Conservation (phyloP, 2,888 invertebrate species). For the Scaptomyza tumidula region DNA sequence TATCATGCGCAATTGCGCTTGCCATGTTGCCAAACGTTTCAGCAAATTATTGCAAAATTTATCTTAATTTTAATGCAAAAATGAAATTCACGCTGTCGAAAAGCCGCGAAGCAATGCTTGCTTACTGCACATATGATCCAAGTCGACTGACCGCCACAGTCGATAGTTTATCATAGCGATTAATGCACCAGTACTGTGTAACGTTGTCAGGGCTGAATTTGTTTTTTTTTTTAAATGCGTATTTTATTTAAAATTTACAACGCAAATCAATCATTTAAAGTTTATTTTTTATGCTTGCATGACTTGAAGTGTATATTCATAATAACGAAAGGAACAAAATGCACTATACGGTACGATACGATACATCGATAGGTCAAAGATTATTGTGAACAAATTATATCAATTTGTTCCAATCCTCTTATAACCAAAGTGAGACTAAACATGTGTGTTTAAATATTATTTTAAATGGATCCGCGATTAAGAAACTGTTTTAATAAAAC, state of each 20-base stretch:
- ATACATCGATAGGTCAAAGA: not conserved
- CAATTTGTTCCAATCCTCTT: not conserved
- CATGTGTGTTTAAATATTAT: not conserved
- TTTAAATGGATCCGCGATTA: no score
- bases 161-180: slow-evolving; percentile 1
- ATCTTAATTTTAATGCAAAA: slow-evolving; percentile 17
- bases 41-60: slow-evolving; percentile 6
- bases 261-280: no score
- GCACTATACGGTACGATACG: not conserved
- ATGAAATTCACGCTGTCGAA: slow-evolving; percentile 48
- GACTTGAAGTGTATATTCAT: not conserved
- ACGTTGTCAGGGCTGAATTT: no score
- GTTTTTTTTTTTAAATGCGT: no score
- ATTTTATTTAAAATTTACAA: no score
- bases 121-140: slow-evolving; percentile 24
- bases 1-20: slow-evolving; percentile 86
- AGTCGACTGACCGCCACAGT: slow-evolving; percentile 41
- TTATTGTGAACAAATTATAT: not conserved
- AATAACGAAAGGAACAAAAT: not conserved
- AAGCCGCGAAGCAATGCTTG: slow-evolving; percentile 48
- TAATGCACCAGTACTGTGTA: slow-evolving; percentile 17
- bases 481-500: no score
- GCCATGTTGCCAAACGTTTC: slow-evolving; percentile 78
- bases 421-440: not conserved
- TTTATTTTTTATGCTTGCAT: not conserved